Conservation (phyloP, 2,113 vertebrate genomes). For the Grallaria varia region DNA sequence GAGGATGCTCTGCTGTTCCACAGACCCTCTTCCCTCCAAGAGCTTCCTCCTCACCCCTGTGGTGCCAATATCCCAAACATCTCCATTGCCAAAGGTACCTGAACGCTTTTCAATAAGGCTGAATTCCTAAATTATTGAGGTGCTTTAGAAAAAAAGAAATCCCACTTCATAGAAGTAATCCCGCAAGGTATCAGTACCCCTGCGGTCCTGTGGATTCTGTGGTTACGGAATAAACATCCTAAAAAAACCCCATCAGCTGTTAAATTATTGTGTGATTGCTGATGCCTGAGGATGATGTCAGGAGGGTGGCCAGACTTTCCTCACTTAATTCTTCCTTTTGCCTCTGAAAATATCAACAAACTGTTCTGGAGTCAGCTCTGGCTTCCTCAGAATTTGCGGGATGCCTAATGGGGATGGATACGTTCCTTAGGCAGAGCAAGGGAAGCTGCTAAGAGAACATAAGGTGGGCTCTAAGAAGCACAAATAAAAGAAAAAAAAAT, state of each 20-base stretch:
- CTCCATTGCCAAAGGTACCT: background rate
- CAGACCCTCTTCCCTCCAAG: background rate
- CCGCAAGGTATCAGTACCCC: background rate
- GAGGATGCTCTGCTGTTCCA: background rate
- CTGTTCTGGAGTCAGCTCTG: background rate
- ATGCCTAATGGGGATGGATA: background rate
- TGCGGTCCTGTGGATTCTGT: accelerated
- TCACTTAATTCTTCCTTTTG: background rate
- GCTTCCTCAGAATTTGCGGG: background rate
- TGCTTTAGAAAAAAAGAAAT: background rate
- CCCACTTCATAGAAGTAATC: background rate
- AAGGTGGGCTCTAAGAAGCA: background rate
- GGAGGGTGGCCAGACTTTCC: background rate
- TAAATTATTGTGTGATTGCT: background rate
- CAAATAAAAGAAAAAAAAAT: background rate
- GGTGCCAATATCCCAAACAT: background rate
- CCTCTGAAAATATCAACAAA: background rate
- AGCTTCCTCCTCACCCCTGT: background rate
- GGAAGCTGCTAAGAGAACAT: background rate
- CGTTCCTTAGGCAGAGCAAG: background rate
- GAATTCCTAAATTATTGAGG: background rate
- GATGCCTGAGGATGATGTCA: background rate
- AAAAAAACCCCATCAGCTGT: background rate
- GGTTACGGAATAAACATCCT: background rate
- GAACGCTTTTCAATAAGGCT: background rate